phyloP scores from a whole-genome alignment of 37 sponge, comb jelly and placozoan species.

The Axinella damicornis region DNA sequence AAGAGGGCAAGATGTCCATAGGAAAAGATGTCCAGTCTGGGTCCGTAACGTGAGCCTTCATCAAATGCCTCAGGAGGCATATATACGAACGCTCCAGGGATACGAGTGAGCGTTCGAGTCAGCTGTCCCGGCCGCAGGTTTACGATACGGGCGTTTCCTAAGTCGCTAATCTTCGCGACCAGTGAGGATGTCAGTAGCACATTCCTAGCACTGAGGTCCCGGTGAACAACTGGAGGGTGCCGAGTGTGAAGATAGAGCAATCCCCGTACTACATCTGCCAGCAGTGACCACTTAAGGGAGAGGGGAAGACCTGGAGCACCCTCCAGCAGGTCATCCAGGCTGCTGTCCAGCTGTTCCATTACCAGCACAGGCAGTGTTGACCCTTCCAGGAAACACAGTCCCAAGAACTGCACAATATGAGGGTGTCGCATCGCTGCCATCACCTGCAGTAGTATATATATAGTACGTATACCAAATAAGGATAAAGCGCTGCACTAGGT shows the following conservation, averaged over 20 bases:
- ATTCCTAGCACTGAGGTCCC: conserved; percentile 69
- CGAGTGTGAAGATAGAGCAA: too few relatives aligned
- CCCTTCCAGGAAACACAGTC: background rate
- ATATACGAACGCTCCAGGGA: background rate
- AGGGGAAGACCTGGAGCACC: too few relatives aligned
- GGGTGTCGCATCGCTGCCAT: background rate
- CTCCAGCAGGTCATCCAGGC: background rate
- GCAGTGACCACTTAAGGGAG: too few relatives aligned
- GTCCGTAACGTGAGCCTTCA: background rate
- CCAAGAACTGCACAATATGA: background rate
- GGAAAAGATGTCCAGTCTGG: background rate
- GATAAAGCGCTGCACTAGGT: too few relatives aligned
- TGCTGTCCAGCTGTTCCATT: conserved; percentile 1
- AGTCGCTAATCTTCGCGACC: background rate
- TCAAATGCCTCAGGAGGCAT: too few relatives aligned
- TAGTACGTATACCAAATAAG: too few relatives aligned
- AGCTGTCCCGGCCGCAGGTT: background rate
- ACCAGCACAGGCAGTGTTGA: background rate
- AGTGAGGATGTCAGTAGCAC: background rate
- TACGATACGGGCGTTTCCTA: background rate
- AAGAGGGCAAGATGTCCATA: background rate
- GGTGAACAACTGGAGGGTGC: conserved; percentile 45
- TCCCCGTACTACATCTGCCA: too few relatives aligned
- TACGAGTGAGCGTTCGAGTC: background rate
- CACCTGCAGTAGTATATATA: too few relatives aligned